These are phyloP conservation scores for Thunnus thynnus DNA, from an alignment of 2,113 vertebrate genomes.

Conservation along the genomic window DNA sequence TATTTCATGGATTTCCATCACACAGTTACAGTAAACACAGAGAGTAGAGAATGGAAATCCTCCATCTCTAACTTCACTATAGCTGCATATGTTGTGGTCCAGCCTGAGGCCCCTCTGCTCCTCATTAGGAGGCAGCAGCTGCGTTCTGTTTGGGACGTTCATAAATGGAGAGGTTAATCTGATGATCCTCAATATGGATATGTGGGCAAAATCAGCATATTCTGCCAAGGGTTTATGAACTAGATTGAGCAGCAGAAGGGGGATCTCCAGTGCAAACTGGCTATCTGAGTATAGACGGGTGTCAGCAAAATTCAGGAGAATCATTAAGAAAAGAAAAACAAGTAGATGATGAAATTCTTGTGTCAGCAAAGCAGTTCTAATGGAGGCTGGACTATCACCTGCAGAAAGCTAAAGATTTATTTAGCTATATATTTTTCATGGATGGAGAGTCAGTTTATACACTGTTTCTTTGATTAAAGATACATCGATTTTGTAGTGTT, in stretches of 20 bases:
- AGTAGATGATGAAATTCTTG: not conserved
- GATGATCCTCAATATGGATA: not conserved
- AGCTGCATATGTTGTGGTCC: constrained; percentile 15
- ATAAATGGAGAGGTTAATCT: constrained; percentile 33
- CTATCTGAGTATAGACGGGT: not conserved
- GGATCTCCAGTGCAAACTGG: not conserved
- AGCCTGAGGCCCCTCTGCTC: constrained; percentile 22
- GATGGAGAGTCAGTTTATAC: not conserved
- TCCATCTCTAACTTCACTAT: constrained; percentile 11
- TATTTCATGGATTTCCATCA: not conserved
- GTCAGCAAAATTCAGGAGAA: constrained; percentile 32
- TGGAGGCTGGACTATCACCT: not conserved
- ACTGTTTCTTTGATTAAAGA: not conserved
- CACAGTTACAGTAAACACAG: not conserved
- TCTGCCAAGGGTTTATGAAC: not conserved
- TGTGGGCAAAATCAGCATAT: not conserved
- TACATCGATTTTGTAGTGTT: not conserved
- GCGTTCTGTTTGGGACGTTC: constrained; percentile 3
- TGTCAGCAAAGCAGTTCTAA: not conserved
- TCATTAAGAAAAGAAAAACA: constrained; percentile 13
- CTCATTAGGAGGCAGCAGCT: constrained; percentile 60
- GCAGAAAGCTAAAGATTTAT: not conserved
- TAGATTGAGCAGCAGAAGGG: not conserved
- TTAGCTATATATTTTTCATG: not conserved
- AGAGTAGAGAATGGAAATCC: not conserved